Base-by-base conservation (phyloP, 2,797 vertebrate genomes). In the Pteronotus mesoamericanus region DNA sequence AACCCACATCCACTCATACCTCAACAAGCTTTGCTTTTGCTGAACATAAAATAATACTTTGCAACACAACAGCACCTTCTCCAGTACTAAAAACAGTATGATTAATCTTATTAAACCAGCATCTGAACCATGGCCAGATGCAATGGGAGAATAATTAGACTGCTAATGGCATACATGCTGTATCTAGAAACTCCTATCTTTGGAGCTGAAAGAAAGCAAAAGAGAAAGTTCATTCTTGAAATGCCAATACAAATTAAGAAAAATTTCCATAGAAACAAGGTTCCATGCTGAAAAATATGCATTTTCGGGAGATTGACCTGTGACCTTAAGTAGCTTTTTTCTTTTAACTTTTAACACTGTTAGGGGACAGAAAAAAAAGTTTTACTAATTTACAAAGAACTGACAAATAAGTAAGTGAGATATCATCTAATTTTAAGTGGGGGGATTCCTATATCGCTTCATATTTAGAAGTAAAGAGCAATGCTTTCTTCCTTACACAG, bases 91-190 rank as follows among this genome's bases (percentile, higher is more conserved):
- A 91, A 79, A 64, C 80, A 64, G n/a, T 39, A n/a, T 29, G 42
- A 90, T 93, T 90, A 85, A 93, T 83, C 82, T 86, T 86, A 95
- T 90, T 96, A 97, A 89, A 48, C 21, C 75, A 55, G 92, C 15
- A 66, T 89, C 37, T 88, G 90, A 96, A 82, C 87, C 94, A 86
- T 18, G 39, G 82, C 32, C 74, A 59, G 18, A 14, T 10, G 42
- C 14, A 21, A 95, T 75, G 39, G 78, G 51, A 86, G 22, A 89
- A 61, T 72, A 91, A 78, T 92, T 79, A 94, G 32, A 59, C 19
- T 59, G 44, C 44, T 86, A 93, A 95, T 32, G 74, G 77, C n/a
- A 46, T 11, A 91, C 92, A 71, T 61, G 94, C 77, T 29, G 9
- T 29, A 53, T 82, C 51, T 71, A 92, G 51, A 64, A 78, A 86